A percentile compares a stretch with the other conserved stretches of the same genome.
These are phyloP conservation scores for Neopelma chrysocephalum DNA, from an alignment of 2,797 vertebrate species.

Conservation along the genomic window DNA sequence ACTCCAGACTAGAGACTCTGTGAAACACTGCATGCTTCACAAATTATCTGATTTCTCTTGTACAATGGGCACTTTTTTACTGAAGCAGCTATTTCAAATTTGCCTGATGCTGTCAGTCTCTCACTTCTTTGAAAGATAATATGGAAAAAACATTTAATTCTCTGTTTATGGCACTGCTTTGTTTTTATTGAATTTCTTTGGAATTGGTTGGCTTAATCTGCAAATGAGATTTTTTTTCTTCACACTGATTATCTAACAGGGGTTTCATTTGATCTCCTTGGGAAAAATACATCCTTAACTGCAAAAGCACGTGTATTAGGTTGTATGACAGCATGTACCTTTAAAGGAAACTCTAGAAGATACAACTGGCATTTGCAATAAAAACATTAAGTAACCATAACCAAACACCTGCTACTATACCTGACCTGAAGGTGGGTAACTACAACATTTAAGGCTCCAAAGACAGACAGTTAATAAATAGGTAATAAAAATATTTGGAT, in stretches of 20 bases:
- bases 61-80: background rate
- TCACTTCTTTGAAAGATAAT: background rate
- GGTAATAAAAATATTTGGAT: background rate
- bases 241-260: constrained; percentile 12
- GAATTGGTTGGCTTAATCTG: constrained; percentile 8
- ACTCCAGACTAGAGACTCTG: background rate
- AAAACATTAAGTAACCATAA: constrained; percentile 13
- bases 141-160: background rate
- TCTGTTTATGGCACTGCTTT: background rate
- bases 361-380: background rate
- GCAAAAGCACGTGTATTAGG: background rate
- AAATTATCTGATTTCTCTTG: background rate
- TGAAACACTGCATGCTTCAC: background rate
- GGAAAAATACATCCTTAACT: constrained; percentile 8
- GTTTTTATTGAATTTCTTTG: constrained; percentile 2
- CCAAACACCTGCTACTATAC: background rate
- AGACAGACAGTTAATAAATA: background rate
- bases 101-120: background rate
- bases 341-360: constrained; percentile 40
- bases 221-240: background rate
- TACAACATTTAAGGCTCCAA: background rate
- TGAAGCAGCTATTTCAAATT: background rate
- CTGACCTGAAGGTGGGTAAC: background rate
- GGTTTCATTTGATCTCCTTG: constrained; percentile 56
- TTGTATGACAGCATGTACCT: background rate